Conservation (phyloP, 37 sponge, comb jelly and placozoan genomes). For the Haliclona indistincta region DNA sequence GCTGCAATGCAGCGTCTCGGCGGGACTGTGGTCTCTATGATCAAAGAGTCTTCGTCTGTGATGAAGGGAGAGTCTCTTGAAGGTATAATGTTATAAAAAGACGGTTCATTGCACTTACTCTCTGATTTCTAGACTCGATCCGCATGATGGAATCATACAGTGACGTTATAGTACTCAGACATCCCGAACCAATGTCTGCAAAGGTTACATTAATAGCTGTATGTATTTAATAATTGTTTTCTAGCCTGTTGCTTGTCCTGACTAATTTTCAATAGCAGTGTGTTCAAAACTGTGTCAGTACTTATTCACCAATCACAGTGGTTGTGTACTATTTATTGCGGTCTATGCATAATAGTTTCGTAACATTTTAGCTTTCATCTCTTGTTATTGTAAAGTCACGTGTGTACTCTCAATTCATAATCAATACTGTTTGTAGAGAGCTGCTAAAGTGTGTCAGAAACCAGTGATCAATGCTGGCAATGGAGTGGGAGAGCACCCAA, state of each 20-base stretch:
- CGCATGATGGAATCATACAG: constrained; percentile 91
- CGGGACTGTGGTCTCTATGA: constrained; percentile 76
- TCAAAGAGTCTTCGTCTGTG: constrained; percentile 77
- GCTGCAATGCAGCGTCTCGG: constrained; percentile 98
- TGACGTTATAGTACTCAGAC: constrained; percentile 92
- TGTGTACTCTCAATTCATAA: background rate
- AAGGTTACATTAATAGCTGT: constrained; percentile 30
- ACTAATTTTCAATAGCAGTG: background rate
- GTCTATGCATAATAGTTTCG: too few relatives aligned
- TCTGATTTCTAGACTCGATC: constrained; percentile 68
- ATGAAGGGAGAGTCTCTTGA: constrained; percentile 96
- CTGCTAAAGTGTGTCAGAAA: constrained; percentile 41
- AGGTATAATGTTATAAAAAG: constrained; percentile 50
- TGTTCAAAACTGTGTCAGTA: background rate
- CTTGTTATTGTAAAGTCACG: too few relatives aligned
- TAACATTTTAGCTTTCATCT: too few relatives aligned
- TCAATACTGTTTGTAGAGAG: constrained; percentile 29
- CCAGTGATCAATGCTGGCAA: constrained; percentile 99
- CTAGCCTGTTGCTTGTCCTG: background rate
- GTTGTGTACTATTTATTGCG: too few relatives aligned
- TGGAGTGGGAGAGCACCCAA: constrained; percentile 98
- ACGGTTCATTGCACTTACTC: background rate
- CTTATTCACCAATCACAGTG: background rate
- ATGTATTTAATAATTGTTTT: background rate
- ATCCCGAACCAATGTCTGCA: constrained; percentile 88